Evolutionary conservation across 2,113 vertebrate genomes (phyloP), one percentile per base, ranked within the genome.

Genomic region (Tachycineta bicolor): DNA sequence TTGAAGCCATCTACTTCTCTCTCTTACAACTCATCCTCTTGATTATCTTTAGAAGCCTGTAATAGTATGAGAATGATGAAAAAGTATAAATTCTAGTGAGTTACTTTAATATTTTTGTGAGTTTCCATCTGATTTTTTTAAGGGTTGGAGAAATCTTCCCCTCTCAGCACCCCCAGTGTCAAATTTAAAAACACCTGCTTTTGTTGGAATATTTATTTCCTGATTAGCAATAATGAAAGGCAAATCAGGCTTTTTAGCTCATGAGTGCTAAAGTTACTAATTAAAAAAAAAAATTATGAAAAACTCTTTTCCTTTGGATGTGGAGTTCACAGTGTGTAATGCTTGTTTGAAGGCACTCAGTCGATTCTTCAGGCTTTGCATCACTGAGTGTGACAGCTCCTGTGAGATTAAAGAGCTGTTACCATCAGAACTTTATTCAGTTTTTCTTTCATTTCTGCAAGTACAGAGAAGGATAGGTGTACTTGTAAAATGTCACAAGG

Each of bases 361-460:
- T 79, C 0, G 2, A 41, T 86, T 78, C 65, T 86, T 34, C 1
- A 6, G 65, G 78, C 65, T 93, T 58, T 85, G 69, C 70, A 68
- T 91, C 73, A 50, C 52, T 67, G 41, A 89, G 69, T 8, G 0
- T 91, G 87, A 79, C 87, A 76, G 46, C n/a, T 87, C 49, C 76
- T n/a, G 26, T 41, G 65, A 91, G 87, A 92, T 95, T 89, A 93
- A 89, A 64, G 60, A 75, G 87, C 83, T 92, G 56, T 75, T 89
- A 37, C 68, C 39, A 37, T 95, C 77, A 89, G 49, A 89, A 87
- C 49, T 78, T 83, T 92, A 87, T 71, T 87, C 69, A 49, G 19
- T 74, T 89, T 94, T 96, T 82, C 80, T 93, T 94, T 93, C 46
- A 52, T 92, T 90, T 95, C 56, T 82, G 34, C 60, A 89, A 76